Conservation (phyloP, 2,797 vertebrate genomes). For the Psittacula echo region DNA sequence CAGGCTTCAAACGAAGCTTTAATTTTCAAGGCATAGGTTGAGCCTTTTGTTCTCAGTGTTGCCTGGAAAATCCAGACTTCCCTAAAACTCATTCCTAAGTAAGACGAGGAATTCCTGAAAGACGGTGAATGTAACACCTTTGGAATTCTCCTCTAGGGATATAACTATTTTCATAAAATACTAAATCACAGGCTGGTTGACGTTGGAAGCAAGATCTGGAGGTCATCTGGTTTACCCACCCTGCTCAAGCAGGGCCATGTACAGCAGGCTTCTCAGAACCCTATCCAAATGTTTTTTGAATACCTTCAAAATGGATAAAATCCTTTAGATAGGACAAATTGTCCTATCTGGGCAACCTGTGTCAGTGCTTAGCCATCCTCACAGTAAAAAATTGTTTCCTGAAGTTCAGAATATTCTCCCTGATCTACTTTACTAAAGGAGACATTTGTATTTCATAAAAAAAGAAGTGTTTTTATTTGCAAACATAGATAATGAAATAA, state of each 20-base stretch:
- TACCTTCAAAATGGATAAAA: not conserved
- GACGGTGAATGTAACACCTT: not conserved
- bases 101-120: not conserved
- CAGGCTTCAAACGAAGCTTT: not conserved
- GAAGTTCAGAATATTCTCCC: not conserved
- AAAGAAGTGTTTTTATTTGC: not conserved
- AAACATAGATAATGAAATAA: not conserved
- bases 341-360: rapidly evolving
- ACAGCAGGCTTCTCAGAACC: not conserved
- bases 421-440: not conserved
- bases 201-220: not conserved
- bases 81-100: not conserved
- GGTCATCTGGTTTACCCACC: not conserved
- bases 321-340: not conserved
- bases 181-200: not conserved
- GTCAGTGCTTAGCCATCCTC: not conserved
- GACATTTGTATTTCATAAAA: not conserved
- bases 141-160: not conserved
- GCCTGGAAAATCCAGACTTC: not conserved
- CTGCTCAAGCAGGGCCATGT: not conserved
- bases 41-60: not conserved
- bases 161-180: not conserved
- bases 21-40: not conserved
- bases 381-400: not conserved
- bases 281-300: not conserved